A percentile compares a stretch with the other conserved stretches of the same genome.
Evolutionary conservation across 92 coral and sea anemone species (phyloP).

Genomic region (Heliopora coerulea): DNA sequence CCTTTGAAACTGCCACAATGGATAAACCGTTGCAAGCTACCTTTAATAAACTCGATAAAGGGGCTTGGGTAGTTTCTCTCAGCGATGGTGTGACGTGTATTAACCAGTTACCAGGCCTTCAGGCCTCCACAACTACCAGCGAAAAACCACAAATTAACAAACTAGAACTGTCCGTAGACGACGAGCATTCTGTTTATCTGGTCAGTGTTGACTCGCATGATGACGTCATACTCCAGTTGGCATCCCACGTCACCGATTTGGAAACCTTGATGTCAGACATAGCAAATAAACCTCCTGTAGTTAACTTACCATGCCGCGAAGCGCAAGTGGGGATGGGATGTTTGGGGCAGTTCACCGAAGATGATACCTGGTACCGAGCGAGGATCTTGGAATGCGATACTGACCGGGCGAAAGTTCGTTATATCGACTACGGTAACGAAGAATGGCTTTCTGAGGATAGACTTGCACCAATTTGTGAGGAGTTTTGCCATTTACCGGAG

Average conservation of each 20-base stretch:
- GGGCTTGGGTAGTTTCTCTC: slow-evolving; percentile 65
- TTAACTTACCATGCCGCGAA: slow-evolving; percentile 19
- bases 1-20: slow-evolving; percentile 60
- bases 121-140: neutral
- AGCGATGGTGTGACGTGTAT: slow-evolving; percentile 56
- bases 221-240: slow-evolving; percentile 69
- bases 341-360: slow-evolving; percentile 67
- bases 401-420: slow-evolving; percentile 52
- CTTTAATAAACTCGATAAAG: slow-evolving; percentile 57
- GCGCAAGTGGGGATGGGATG: slow-evolving; percentile 47
- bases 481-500: slow-evolving; percentile 55
- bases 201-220: slow-evolving; percentile 60
- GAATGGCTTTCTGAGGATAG: slow-evolving; percentile 63
- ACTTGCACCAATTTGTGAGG: slow-evolving; percentile 58
- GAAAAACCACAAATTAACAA: slow-evolving; percentile 15
- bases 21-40: slow-evolving; percentile 76
- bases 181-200: slow-evolving; percentile 17
- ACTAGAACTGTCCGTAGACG: neutral
- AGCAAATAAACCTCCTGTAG: slow-evolving; percentile 46
- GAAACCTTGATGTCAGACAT: slow-evolving; percentile 67
- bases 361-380: slow-evolving; percentile 79
- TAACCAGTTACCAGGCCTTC: slow-evolving; percentile 36
- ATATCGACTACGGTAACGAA: slow-evolving; percentile 86
- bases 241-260: slow-evolving; percentile 57
- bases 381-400: slow-evolving; percentile 46